Base-by-base conservation (phyloP, 2,797 vertebrate species). In the Esox masquinongy region DNA sequence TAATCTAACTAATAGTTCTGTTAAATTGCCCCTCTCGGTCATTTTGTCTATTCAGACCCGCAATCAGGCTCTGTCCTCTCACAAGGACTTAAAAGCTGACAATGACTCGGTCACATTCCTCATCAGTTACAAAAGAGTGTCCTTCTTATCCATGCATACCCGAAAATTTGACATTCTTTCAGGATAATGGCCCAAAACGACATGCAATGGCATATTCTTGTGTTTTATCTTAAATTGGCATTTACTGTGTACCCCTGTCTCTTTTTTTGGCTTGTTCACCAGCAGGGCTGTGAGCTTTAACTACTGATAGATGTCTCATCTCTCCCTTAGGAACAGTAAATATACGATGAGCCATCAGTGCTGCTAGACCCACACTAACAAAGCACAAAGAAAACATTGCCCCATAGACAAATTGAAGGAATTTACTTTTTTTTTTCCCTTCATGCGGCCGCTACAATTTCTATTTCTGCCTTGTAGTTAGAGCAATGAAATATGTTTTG, bases 51-150 rank as follows among this genome's bases (percentile, higher is more conserved):
- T 51, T 31, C 47, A 70, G 47, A 15, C 29, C 49, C 15, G 26
- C 16, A 12, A n/a, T 70, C 69, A 70, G 68, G 0, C 47, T 70
- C 69, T 50, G 15, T 49, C 16, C 14, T 49, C 26, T 29, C 24
- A 70, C 69, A 51, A 70, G 49, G 69, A 70, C 69, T 19, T 29
- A 49, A 26, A 43, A n/a, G 24, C 49, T 70, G 49, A 49, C 43
- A 70, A 22, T 47, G 67, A 68, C 19, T 19, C 43, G 69, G 69
- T 17, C 24, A 70, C 69, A 70, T 70, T 70, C 69, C 69, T 26
- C 69, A 17, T 24, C 69, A 29, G 26, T 70, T 70, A 70, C 69
- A 51, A 70, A 70, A 70, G 69, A 31, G 24, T 19, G 49, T 5
- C 14, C 26, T 26, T 17, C 59, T 24, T 26, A 63, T 12, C 59